These are phyloP conservation scores for Phorcus lineatus DNA, from an alignment of 2,888 invertebrate genomes.

Conservation along the genomic window DNA sequence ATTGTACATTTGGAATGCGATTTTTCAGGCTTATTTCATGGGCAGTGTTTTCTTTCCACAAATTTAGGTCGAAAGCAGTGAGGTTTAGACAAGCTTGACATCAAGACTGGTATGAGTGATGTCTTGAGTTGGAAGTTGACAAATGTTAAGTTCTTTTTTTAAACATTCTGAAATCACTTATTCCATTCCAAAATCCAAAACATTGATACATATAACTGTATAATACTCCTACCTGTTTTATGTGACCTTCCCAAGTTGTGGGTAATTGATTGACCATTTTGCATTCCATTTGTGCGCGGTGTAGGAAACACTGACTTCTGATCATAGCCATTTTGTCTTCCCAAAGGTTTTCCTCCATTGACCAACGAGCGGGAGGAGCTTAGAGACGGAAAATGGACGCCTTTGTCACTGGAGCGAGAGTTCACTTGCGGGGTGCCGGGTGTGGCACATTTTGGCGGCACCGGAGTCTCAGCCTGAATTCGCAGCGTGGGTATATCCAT, in stretches of 20 bases:
- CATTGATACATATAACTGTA: no score
- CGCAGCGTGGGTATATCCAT: slow-evolving; percentile 61
- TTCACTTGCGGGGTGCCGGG: slow-evolving; percentile 47
- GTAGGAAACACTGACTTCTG: slow-evolving; percentile 17
- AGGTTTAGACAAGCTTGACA: no score
- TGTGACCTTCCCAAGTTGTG: not conserved
- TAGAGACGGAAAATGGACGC: slow-evolving; percentile 47
- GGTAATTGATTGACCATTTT: not conserved
- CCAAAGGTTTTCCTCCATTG: slow-evolving; percentile 55
- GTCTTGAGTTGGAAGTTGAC: no score
- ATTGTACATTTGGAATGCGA: no score
- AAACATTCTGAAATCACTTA: no score
- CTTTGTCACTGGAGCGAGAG: slow-evolving; percentile 34
- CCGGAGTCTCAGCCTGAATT: slow-evolving; percentile 68
- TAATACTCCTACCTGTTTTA: slow-evolving; percentile 5
- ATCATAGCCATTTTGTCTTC: slow-evolving; percentile 25
- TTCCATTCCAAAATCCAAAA: no score
- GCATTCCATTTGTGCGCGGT: not conserved
- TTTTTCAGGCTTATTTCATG: no score
- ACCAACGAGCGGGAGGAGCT: slow-evolving; percentile 46
- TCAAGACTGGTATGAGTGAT: no score
- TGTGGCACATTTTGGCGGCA: slow-evolving; percentile 54
- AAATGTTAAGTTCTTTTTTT: no score
- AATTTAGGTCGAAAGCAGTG: no score
- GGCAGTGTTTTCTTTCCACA: no score